Conservation (phyloP, 2,797 vertebrate species). For the Nyctalus aviator region DNA sequence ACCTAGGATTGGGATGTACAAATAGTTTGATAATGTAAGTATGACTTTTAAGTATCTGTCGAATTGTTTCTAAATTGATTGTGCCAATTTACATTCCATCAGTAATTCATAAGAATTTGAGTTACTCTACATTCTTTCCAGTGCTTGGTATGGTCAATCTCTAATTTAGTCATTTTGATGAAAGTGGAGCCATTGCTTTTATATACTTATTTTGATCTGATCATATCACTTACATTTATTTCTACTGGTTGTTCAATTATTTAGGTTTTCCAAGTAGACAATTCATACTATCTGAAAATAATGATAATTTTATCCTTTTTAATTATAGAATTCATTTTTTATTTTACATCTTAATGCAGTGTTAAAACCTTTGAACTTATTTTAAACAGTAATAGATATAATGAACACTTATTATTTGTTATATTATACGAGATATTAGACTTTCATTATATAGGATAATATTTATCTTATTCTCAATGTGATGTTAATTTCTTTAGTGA, state of each 20-base stretch:
- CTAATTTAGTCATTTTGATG: background rate
- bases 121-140: background rate
- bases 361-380: background rate
- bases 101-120: background rate
- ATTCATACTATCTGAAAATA: background rate
- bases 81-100: background rate
- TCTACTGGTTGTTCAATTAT: background rate
- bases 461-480: background rate
- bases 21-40: background rate
- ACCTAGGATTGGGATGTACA: background rate
- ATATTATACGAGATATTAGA: no score
- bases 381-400: slow-evolving; percentile 10
- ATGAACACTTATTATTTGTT: background rate
- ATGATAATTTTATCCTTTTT: background rate
- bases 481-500: slow-evolving; percentile 21
- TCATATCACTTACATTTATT: background rate
- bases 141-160: background rate
- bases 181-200: background rate
- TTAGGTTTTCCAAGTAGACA: background rate
- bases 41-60: background rate
- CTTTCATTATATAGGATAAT: no score
- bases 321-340: background rate
- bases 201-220: slow-evolving; percentile 31
- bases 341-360: background rate
- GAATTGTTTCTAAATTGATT: slow-evolving; percentile 16